These are phyloP conservation scores for Sternarchorhynchus goeldii DNA, from an alignment of 2,797 vertebrate genomes.

Conservation along the genomic window DNA sequence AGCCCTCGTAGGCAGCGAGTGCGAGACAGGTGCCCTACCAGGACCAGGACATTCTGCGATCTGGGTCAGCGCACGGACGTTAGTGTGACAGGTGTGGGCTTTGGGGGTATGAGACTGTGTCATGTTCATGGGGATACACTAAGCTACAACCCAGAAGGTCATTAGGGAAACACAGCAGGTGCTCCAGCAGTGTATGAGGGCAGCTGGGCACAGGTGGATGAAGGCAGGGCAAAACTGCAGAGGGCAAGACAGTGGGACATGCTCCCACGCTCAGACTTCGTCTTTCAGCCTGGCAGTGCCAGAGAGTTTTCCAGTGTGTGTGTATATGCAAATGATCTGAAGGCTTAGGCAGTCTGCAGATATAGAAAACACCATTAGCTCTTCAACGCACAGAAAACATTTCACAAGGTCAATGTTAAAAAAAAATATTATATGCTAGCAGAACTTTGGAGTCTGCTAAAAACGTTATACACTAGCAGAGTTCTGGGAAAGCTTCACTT, in stretches of 20 bases:
- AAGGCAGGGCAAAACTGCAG: not conserved
- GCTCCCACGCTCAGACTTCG: not conserved
- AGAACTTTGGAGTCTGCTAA: too few relatives aligned
- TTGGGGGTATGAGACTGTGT: constrained; percentile 28
- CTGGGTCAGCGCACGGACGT: constrained; percentile 34
- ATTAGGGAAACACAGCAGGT: not conserved
- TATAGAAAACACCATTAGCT: not conserved
- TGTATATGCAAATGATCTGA: constrained; percentile 8
- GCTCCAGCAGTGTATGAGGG: not conserved
- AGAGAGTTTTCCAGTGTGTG: not conserved
- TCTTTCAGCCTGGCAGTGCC: not conserved
- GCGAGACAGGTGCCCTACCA: constrained; percentile 16
- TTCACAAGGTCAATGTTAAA: too few relatives aligned
- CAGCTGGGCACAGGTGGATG: not conserved
- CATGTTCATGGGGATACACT: not conserved
- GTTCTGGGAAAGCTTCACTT: too few relatives aligned
- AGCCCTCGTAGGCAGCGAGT: not conserved
- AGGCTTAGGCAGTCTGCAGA: constrained; percentile 13
- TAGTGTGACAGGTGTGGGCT: constrained; percentile 35
- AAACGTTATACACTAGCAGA: too few relatives aligned
- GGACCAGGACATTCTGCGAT: constrained; percentile 4
- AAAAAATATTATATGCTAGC: too few relatives aligned
- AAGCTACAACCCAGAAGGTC: constrained; percentile 1
- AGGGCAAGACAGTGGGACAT: too few relatives aligned
- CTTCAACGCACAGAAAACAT: not conserved